phyloP scores from a whole-genome alignment of 2,888 invertebrate species.

The Latheticus oryzae region DNA sequence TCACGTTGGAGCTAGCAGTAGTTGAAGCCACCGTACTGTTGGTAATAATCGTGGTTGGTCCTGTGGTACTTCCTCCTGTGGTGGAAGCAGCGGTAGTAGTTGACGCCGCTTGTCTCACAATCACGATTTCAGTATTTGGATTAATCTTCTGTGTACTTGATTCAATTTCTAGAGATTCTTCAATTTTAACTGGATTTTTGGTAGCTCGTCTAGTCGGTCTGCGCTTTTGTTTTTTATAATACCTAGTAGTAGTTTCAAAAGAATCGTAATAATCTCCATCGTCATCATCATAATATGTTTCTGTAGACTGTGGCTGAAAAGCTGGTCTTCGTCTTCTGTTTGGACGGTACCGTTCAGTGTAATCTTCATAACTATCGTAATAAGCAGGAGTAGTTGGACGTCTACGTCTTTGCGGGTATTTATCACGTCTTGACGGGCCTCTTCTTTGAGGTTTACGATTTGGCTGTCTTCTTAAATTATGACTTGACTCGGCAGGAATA shows the following conservation, averaged over 20 bases:
- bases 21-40: constrained; percentile 45
- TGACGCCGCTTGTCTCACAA: constrained; percentile 33
- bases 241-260: constrained; percentile 47
- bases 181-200: constrained; percentile 28
- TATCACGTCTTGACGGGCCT: constrained; percentile 40
- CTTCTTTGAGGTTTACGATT: constrained; percentile 28
- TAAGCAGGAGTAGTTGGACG: constrained; percentile 46
- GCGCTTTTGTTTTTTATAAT: constrained; percentile 46
- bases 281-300: constrained; percentile 48
- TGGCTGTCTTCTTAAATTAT: constrained; percentile 22
- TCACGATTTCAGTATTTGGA: constrained; percentile 42
- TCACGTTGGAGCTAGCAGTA: constrained; percentile 60
- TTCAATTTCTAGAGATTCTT: constrained; percentile 17
- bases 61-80: constrained; percentile 32
- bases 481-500: constrained; percentile 42
- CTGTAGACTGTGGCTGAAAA: constrained; percentile 15
- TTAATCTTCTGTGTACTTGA: constrained; percentile 12
- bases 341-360: constrained; percentile 33
- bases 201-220: constrained; percentile 31
- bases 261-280: constrained; percentile 45
- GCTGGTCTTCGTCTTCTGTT: constrained; percentile 37
- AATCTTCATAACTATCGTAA: constrained; percentile 53
- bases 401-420: constrained; percentile 45
- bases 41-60: constrained; percentile 43
- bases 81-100: constrained; percentile 36